Evolutionary conservation across 1,140 invertebrate species (phyloP).

Genomic region (Eupeodes corollae): DNA sequence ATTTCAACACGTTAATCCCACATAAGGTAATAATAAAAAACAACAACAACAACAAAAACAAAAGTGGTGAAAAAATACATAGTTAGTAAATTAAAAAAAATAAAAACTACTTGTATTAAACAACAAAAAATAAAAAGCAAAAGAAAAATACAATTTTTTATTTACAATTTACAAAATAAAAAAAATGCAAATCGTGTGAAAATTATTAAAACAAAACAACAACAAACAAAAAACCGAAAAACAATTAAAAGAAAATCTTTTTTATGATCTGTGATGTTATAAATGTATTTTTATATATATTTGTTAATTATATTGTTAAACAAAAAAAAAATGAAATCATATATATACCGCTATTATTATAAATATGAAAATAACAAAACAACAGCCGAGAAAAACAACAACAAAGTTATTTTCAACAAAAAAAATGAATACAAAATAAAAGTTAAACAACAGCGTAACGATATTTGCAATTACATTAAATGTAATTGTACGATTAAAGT

Average conservation of each 20-base stretch:
- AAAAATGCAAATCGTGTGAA: not conserved
- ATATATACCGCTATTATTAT: not conserved
- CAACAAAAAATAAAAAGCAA: not conserved
- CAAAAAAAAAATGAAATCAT: not conserved
- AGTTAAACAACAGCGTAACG: too few relatives aligned
- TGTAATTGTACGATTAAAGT: too few relatives aligned
- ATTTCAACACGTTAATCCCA: not conserved
- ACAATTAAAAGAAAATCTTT: too few relatives aligned
- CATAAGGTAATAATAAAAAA: not conserved
- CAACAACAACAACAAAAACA: not conserved
- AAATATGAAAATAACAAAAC: not conserved
- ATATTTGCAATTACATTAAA: too few relatives aligned
- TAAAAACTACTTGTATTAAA: not conserved
- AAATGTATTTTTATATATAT: slow-evolving; percentile 5
- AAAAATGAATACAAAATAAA: not conserved
- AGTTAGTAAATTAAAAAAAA: not conserved
- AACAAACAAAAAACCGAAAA: too few relatives aligned
- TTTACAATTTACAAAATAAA: not conserved
- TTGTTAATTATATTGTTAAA: slow-evolving; percentile 5
- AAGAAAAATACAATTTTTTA: too few relatives aligned
- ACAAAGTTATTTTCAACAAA: too few relatives aligned
- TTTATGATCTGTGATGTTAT: slow-evolving; percentile 5
- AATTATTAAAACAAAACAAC: too few relatives aligned
- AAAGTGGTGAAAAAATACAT: not conserved
- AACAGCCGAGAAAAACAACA: too few relatives aligned